Evolutionary conservation across 2,797 vertebrate genomes (phyloP), one percentile per base, ranked within the genome.

Genomic region (Sebastes alutus): DNA sequence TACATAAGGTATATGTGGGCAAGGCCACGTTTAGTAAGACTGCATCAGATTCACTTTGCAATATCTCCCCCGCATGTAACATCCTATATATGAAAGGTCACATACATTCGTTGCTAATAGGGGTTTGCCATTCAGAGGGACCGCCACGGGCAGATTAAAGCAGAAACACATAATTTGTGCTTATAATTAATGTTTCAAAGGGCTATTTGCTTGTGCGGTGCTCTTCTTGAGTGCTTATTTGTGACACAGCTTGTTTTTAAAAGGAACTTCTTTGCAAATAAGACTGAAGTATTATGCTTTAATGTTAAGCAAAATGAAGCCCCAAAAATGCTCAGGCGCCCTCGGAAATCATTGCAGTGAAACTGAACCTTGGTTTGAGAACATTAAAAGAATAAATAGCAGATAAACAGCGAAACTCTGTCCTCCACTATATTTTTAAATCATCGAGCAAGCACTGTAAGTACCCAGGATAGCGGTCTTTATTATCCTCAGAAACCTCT

Each of bases 151-250:
- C 20, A 62, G 65, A 72, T 69, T 71, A 63, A 72, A 66, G 49
- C 38, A 46, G 38, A 78, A 65, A n/a, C 55, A 7, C 38, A 35
- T 66, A 20, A 38, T 72, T 67, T 66, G 49, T 58, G 67, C 56
- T 38, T 75, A 35, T 59, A 80, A 76, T 80, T 62, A 46, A 18
- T 20, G 61, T 73, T 69, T 63, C 46, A 78, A 69, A 58, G 16
- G 35, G 25, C 2, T 66, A 38, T 69, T 77, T 75, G 66, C 74
- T 22, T 12, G 12, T 33, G 54, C 35, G 27, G 42, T 27, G 32
- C 30, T 85, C 59, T 46, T 58, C 30, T 46, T 20, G 38, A 78
- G 29, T 42, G 25, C 56, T 67, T 74, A 55, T 72, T 78, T 72
- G 58, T 56, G 63, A 62, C 72, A 61, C 29, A 23, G 27, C 9